Conservation (phyloP, 2,888 invertebrate genomes). For the Coenonympha arcania region DNA sequence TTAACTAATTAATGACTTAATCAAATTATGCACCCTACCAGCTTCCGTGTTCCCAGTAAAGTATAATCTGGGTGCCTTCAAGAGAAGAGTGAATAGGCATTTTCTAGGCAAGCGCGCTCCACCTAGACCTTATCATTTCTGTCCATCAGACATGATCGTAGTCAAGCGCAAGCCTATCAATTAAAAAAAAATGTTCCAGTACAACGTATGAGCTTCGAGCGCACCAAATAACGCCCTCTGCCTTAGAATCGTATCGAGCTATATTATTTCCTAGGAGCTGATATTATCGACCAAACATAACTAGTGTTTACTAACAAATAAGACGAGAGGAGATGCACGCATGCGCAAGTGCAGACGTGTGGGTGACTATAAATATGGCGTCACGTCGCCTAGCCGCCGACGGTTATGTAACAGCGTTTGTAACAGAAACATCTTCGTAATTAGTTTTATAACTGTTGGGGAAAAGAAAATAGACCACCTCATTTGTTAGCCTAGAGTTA, state of each 20-base stretch:
- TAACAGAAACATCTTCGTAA: slow-evolving; percentile 47
- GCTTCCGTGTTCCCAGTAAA: no score
- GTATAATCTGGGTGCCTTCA: no score
- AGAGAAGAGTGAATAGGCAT: no score
- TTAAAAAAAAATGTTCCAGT: no score
- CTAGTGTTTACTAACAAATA: slow-evolving; percentile 39
- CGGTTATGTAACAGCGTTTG: slow-evolving; percentile 58
- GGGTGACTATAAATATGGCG: slow-evolving; percentile 39
- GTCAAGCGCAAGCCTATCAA: no score
- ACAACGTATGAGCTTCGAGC: background rate
- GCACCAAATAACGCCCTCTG: slow-evolving; percentile 5
- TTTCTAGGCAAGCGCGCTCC: no score
- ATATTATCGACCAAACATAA: slow-evolving; percentile 39
- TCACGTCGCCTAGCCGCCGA: slow-evolving; percentile 43
- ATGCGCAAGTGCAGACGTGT: slow-evolving; percentile 33
- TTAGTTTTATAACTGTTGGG: slow-evolving; percentile 3
- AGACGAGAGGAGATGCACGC: slow-evolving; percentile 29
- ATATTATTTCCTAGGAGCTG: slow-evolving; percentile 21
- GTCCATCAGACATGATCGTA: no score
- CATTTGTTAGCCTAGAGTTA: no score
- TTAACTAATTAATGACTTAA: no score
- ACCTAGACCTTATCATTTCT: no score
- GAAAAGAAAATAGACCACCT: slow-evolving; percentile 17
- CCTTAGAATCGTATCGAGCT: background rate
- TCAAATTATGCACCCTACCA: no score